phyloP scores from a whole-genome alignment of 1,140 invertebrate genomes.

The Argopecten irradians region DNA sequence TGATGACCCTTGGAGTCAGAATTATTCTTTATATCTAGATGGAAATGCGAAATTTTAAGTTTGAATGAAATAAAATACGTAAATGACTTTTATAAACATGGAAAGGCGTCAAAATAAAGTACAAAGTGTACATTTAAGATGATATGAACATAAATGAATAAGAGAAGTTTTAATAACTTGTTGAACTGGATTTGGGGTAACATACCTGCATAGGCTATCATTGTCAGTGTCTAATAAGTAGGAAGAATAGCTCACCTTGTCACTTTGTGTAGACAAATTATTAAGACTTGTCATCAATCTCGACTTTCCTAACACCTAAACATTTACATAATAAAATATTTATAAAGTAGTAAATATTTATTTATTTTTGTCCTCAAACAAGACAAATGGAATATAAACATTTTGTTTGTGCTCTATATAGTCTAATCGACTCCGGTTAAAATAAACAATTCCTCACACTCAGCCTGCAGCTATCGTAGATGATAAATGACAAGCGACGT shows the following conservation, averaged over 20 bases:
- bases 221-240: not conserved
- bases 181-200: not conserved
- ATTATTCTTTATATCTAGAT: not conserved
- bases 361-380: not conserved
- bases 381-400: not conserved
- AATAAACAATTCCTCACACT: not conserved
- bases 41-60: not conserved
- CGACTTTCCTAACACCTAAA: not conserved
- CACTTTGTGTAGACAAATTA: not conserved
- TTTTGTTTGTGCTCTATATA: not conserved
- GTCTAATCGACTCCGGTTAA: not conserved
- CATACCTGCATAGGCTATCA: not conserved
- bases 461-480: not conserved
- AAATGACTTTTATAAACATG: not conserved
- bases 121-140: not conserved
- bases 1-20: not conserved
- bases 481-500: not conserved
- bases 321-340: not conserved
- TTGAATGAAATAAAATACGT: slow-evolving; percentile 23
- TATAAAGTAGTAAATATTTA: not conserved
- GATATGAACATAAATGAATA: not conserved
- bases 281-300: not conserved
- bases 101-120: not conserved
- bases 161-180: not conserved
- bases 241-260: not conserved